Conservation (phyloP, 2,888 invertebrate species). For the Lagria hirta region DNA sequence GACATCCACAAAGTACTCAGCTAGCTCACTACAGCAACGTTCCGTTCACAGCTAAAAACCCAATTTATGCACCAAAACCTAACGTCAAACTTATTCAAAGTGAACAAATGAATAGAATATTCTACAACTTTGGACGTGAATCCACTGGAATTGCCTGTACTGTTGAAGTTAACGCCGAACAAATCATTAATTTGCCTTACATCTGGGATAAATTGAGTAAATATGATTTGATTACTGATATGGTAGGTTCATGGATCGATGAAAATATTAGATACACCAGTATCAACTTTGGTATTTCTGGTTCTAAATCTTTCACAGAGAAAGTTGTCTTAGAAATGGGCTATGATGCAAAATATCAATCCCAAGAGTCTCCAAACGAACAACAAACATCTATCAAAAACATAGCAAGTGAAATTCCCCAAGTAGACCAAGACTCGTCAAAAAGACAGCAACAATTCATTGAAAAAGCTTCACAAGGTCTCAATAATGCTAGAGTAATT, state of each 20-base stretch:
- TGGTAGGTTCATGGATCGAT: slow-evolving; percentile 37
- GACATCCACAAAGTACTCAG: slow-evolving; percentile 56
- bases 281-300: slow-evolving; percentile 4
- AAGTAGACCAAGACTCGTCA: slow-evolving; percentile 19
- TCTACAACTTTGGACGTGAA: slow-evolving; percentile 7
- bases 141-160: slow-evolving; percentile 18
- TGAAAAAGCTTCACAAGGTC: slow-evolving; percentile 59
- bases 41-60: slow-evolving; percentile 65
- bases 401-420: not conserved
- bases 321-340: slow-evolving; percentile 29
- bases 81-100: slow-evolving; percentile 58
- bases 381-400: not conserved
- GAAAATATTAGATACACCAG: slow-evolving; percentile 15
- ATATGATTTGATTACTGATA: slow-evolving; percentile 47
- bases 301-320: slow-evolving; percentile 25
- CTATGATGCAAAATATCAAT: slow-evolving; percentile 33
- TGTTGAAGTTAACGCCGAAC: slow-evolving; percentile 11
- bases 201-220: slow-evolving; percentile 8
- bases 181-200: slow-evolving; percentile 7
- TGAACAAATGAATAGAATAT: slow-evolving; percentile 46
- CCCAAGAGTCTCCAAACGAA: slow-evolving; percentile 28
- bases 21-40: slow-evolving; percentile 62
- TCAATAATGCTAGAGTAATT: slow-evolving; percentile 57
- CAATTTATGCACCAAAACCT: slow-evolving; percentile 60
- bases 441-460: slow-evolving; percentile 57